Base-by-base conservation (phyloP, 2,888 invertebrate genomes). In the Yponomeuta malinellus region DNA sequence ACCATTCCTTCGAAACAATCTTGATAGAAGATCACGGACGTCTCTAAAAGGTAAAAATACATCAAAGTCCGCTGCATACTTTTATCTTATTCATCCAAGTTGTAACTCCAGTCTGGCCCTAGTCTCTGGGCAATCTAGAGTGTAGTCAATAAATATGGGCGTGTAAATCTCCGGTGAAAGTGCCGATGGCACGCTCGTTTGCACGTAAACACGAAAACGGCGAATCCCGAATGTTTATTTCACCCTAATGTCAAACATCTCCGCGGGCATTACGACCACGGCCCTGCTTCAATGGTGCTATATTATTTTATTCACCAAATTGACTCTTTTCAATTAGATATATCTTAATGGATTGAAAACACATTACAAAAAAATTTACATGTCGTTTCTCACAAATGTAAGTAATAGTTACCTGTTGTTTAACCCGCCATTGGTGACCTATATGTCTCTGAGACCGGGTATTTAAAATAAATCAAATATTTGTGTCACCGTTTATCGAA, bases 181-280 rank as follows among this genome's bases (percentile, higher is more conserved):
- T 76, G 76, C 74, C 74, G 77, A 79, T 79, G 78, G 71, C 52
- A 31, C 64, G 79, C 75, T 78, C 77, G 78, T 79, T 80, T 77
- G 78, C 73, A 73, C 69, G 48, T 69, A 69, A 79, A 81, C 82
- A 79, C 81, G 81, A 81, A 83, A 83, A 85, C 78, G 72, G 80
- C 78, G 85, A 85, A 85, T 86, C 88, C 82, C 86, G 86, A 86
- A 86, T 86, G 87, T 88, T 86, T 87, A 88, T 87, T 87, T 82
- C 87, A 73, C 77, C 77, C 78, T 86, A 87, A 88, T 87, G 87
- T 89, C 88, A 88, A 87, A 83, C 79, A 81, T 84, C 79, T 81
- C 89, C 87, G 82, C 84, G 73, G 88, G 88, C 87, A 76, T 80
- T 77, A 74, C 78, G 73, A 75, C 70, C 71, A 69, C 33, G 23